Evolutionary conservation across 2,888 invertebrate species (phyloP).

Genomic region (Augochlorella aurata): DNA sequence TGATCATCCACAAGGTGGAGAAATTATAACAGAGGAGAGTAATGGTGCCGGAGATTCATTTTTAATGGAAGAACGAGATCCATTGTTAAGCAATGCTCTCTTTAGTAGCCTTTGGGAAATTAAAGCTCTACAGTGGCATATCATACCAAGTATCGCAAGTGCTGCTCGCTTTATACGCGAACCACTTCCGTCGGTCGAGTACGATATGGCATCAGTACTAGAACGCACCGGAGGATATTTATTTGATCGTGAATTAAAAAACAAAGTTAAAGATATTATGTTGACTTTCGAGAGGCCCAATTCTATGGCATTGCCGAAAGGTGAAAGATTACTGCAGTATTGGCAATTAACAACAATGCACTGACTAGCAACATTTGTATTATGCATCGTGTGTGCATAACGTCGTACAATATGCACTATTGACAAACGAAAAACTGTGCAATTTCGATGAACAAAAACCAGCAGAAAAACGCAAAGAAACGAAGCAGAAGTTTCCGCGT

Average conservation of each 20-base stretch:
- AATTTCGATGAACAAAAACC: slow-evolving; percentile 29
- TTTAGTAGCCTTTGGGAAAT: slow-evolving; percentile 97
- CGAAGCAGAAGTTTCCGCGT: slow-evolving; percentile 25
- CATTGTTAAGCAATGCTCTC: slow-evolving; percentile 90
- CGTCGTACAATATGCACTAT: slow-evolving; percentile 62
- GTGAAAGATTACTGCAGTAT: slow-evolving; percentile 87
- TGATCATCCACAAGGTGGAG: slow-evolving; percentile 82
- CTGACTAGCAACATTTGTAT: slow-evolving; percentile 59
- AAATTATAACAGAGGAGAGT: slow-evolving; percentile 72
- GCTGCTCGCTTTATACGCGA: slow-evolving; percentile 89
- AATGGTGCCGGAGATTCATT: slow-evolving; percentile 88
- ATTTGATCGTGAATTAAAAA: slow-evolving; percentile 90
- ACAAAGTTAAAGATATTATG: slow-evolving; percentile 88
- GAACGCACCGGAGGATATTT: slow-evolving; percentile 87
- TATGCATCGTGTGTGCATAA: slow-evolving; percentile 38
- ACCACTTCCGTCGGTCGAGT: slow-evolving; percentile 87
- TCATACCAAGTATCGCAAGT: slow-evolving; percentile 87
- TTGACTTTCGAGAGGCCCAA: slow-evolving; percentile 89
- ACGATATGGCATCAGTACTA: slow-evolving; percentile 86
- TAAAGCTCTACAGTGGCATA: slow-evolving; percentile 89
- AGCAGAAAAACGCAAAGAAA: slow-evolving; percentile 26
- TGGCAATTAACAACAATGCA: slow-evolving; percentile 84
- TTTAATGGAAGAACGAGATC: slow-evolving; percentile 91
- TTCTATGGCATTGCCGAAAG: slow-evolving; percentile 84
- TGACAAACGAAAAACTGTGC: slow-evolving; percentile 29